Conservation (phyloP, 1,140 invertebrate species). For the Battus philenor region DNA sequence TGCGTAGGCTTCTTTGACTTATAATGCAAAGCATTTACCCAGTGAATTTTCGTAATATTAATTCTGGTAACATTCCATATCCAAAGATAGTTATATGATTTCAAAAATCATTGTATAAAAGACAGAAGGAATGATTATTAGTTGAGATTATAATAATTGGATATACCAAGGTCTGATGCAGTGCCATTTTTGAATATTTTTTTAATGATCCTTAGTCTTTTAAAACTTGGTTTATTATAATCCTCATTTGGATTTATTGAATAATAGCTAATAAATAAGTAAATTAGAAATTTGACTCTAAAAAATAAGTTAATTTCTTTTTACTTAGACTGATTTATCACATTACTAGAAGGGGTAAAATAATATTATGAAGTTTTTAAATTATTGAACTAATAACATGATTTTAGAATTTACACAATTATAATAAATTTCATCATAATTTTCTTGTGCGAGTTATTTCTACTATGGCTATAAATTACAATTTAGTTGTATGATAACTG, state of each 20-base stretch:
- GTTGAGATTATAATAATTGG: slow-evolving; percentile 14
- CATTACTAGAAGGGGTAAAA: background rate
- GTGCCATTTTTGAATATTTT: slow-evolving; percentile 23
- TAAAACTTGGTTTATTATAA: slow-evolving; percentile 14
- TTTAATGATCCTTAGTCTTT: slow-evolving; percentile 2
- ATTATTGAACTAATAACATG: too few relatives aligned
- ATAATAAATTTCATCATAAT: background rate
- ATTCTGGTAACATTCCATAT: slow-evolving; percentile 41
- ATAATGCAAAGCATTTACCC: slow-evolving; percentile 25
- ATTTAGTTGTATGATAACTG: too few relatives aligned
- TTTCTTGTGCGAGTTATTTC: background rate
- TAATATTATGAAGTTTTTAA: too few relatives aligned
- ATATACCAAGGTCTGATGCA: slow-evolving; percentile 23
- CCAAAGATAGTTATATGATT: slow-evolving; percentile 40
- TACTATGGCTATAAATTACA: slow-evolving; percentile 7
- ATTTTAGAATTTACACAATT: slow-evolving; percentile 1
- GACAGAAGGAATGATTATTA: slow-evolving; percentile 20
- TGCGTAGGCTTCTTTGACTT: slow-evolving; percentile 51
- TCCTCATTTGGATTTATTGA: slow-evolving; percentile 16
- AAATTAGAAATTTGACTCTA: slow-evolving; percentile 2
- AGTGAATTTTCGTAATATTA: slow-evolving; percentile 35
- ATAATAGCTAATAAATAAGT: slow-evolving; percentile 12
- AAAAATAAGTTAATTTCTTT: background rate
- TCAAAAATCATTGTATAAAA: slow-evolving; percentile 33
- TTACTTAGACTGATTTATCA: background rate